These are phyloP conservation scores for Barbus barbus DNA, from an alignment of 2,113 vertebrate species.

Conservation along the genomic window DNA sequence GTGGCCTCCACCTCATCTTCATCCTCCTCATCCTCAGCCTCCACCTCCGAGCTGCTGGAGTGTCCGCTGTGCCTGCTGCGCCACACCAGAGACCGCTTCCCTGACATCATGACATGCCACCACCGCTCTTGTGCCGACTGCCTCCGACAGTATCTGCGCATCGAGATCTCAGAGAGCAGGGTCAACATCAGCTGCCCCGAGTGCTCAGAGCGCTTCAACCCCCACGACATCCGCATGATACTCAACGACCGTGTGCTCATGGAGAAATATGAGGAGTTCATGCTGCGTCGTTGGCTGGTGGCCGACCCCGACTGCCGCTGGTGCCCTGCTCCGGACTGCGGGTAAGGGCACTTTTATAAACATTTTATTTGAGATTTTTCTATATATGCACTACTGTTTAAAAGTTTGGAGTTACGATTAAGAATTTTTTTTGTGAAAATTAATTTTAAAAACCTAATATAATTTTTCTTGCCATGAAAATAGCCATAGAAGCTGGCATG, in stretches of 20 bases:
- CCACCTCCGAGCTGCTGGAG: slow-evolving; percentile 86
- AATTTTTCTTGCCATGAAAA: no score
- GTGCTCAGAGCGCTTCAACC: slow-evolving; percentile 97
- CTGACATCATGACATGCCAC: slow-evolving; percentile 98
- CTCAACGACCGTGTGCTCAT: slow-evolving; percentile 89
- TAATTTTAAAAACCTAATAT: no score
- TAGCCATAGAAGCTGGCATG: no score
- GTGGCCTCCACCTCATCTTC: slow-evolving; percentile 73
- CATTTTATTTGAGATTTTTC: no score
- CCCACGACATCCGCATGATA: slow-evolving; percentile 95
- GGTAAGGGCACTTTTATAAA: slow-evolving; percentile 75
- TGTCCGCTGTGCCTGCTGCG: slow-evolving; percentile 96
- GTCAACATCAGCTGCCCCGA: slow-evolving; percentile 99
- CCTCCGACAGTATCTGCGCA: slow-evolving; percentile 95
- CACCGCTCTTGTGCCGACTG: slow-evolving; percentile 98
- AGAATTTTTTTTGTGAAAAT: no score
- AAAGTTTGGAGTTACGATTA: no score
- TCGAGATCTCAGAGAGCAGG: slow-evolving; percentile 96
- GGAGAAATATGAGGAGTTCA: slow-evolving; percentile 99
- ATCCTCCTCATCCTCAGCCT: slow-evolving; percentile 60
- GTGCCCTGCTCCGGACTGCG: slow-evolving; percentile 98
- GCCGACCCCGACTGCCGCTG: slow-evolving; percentile 97
- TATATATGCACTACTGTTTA: no score
- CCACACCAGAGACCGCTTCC: slow-evolving; percentile 92
- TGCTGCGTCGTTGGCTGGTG: slow-evolving; percentile 96